Base-by-base conservation (phyloP, 2,888 invertebrate genomes). In the Villa cingulata region DNA sequence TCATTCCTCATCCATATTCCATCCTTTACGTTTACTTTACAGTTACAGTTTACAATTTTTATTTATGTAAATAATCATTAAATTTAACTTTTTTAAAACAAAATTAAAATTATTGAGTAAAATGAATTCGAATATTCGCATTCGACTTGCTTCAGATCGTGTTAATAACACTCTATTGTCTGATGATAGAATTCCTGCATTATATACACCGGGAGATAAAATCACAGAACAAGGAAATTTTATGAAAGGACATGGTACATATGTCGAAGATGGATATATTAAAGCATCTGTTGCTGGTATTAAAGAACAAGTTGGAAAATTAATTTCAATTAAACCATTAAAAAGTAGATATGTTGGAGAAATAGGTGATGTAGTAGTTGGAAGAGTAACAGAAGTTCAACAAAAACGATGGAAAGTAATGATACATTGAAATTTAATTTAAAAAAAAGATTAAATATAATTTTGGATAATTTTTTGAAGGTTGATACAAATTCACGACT, bases 361-460 rank as follows among this genome's bases (percentile, higher is more conserved):
- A 72, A 87, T 97, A 46, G 97, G 97, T 0, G 97, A 98, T 71
- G 92, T 98, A 2, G 82, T 98, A 12, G 88, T 98, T 6, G 98
- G 95, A 0, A 74, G 98, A 43, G 85, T 98, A 27, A 80, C 86
- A 0, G 94, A 96, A 67, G 91, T 98, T 1, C 92, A 92, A 61
- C 89, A 92, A 59, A 85, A 83, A 60, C 75, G 92, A 50, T 96
- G 96, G 96, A 91, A 90, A 66, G 52, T 48, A 45, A 42, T 14
- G 2, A 17, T 12, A 16, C 5, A 7, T 45, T 16, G n/a, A 32
- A 38, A 18, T 42, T 9, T 12, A 23, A n/a, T n/a, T n/a, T n/a
- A n/a, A n/a, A n/a, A n/a, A n/a, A n/a, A n/a, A n/a, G n/a, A n/a
- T n/a, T n/a, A n/a, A n/a, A n/a, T n/a, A n/a, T n/a, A n/a, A n/a